Evolutionary conservation across 2,888 invertebrate species (phyloP), one percentile per base, ranked within the genome.

Genomic region (Brenthis daphne): DNA sequence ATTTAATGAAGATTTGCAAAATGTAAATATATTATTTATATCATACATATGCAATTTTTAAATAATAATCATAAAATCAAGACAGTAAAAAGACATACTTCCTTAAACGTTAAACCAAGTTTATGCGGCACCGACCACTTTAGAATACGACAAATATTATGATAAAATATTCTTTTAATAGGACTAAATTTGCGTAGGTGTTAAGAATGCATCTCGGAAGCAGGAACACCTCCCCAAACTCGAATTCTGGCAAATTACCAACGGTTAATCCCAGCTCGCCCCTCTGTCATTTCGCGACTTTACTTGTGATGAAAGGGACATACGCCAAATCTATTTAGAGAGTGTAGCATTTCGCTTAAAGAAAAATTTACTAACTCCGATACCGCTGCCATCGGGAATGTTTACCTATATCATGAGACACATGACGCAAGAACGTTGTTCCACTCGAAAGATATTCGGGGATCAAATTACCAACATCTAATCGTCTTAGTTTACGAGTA

Each of bases 171-270:
- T 67, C 53, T 63, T 66, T 57, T 61, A 66, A 61, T 67, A 60
- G 64, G 33, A 64, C 5, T 20, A 64, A 64, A 65, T 70, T 71
- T 76, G 73, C 71, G 73, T 76, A 71, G 75, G 73, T 75, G 80
- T 75, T 72, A 80, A 80, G 84, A 88, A 87, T 88, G 85, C 85
- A 85, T 81, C 80, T 89, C 87, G 90, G 87, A 90, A 87, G 84
- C 81, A 82, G 87, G 85, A 85, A 87, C 80, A 85, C 83, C 85
- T 83, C 79, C 77, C 74, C 74, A 76, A 76, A 74, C 70, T 73
- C 73, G 69, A 67, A 69, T 65, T 68, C 78, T 89, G 89, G 88
- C 87, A 70, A 67, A 60, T 75, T 71, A 84, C 89, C 90, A 90
- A 85, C 79, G 80, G 76, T 76, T 77, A 79, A 79, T 80, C 78